These are phyloP conservation scores for Bergia sp. DNA, from an alignment of 92 coral and sea anemone genomes.

Conservation along the genomic window DNA sequence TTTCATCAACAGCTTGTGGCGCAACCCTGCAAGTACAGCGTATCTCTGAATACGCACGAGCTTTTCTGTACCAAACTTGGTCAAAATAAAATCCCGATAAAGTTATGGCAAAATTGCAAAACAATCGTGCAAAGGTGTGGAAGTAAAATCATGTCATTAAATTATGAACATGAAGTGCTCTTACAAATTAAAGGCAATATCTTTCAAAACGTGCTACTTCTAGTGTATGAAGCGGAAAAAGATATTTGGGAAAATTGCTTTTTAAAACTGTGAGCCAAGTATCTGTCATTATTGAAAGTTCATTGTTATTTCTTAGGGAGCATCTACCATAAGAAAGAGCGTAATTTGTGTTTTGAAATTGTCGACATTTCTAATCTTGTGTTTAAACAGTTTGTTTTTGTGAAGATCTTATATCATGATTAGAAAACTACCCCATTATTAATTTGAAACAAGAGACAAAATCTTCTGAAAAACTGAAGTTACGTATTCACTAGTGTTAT, in stretches of 20 bases:
- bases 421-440: background rate
- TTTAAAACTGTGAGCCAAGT: background rate
- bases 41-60: background rate
- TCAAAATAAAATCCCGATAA: background rate
- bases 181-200: background rate
- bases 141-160: background rate
- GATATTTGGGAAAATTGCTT: background rate
- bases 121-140: background rate
- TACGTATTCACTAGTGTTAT: background rate
- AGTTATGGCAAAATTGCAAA: background rate
- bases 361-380: background rate
- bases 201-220: background rate
- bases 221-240: background rate
- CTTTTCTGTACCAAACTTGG: background rate
- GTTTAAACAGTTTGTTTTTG: slow-evolving; percentile 34
- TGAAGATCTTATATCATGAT: slow-evolving; percentile 3
- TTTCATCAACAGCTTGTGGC: background rate
- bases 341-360: background rate
- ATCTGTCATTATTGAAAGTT: background rate
- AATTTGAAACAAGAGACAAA: slow-evolving; percentile 19
- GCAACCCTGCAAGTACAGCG: background rate
- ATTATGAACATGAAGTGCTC: too few species aligned
- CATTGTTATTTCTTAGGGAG: background rate
- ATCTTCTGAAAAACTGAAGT: background rate
- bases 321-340: background rate